These are phyloP conservation scores for Dynastes grantii DNA, from an alignment of 2,888 invertebrate species.

Conservation along the genomic window DNA sequence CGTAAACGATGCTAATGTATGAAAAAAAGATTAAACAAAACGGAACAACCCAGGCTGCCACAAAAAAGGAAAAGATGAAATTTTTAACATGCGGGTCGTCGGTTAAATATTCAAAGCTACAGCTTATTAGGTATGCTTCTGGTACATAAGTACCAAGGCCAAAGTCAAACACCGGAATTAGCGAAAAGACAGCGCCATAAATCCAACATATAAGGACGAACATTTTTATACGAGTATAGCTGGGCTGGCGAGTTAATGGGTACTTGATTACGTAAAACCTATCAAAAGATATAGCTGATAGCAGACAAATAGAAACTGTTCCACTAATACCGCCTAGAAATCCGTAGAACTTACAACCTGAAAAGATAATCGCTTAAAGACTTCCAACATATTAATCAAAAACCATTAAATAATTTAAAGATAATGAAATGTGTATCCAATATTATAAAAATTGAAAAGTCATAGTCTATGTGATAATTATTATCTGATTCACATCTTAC, in stretches of 20 bases:
- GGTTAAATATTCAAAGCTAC: conserved; percentile 89
- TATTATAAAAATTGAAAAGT: too few species aligned
- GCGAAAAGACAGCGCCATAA: conserved; percentile 80
- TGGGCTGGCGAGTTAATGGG: conserved; percentile 80
- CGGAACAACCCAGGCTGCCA: conserved; percentile 84
- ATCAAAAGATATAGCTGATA: conserved; percentile 86
- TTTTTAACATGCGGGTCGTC: conserved; percentile 75
- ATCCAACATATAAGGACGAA: conserved; percentile 81
- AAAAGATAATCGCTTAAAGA: conserved; percentile 57
- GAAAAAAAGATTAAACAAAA: conserved; percentile 81
- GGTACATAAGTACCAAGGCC: conserved; percentile 86
- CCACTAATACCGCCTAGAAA: conserved; percentile 88
- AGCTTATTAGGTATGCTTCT: conserved; percentile 88
- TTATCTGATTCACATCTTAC: conserved; percentile 68
- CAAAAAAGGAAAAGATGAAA: conserved; percentile 84
- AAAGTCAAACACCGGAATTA: conserved; percentile 80
- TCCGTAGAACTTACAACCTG: conserved; percentile 86
- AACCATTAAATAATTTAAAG: too few species aligned
- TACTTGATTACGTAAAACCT: conserved; percentile 87
- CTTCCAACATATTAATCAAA: too few species aligned
- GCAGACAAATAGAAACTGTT: conserved; percentile 85
- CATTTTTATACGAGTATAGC: conserved; percentile 75
- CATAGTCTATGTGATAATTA: too few species aligned
- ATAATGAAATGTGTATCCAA: too few species aligned
- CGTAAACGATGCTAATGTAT: conserved; percentile 80